Evolutionary conservation across 2,113 vertebrate genomes (phyloP), one percentile per base, ranked within the genome.

Genomic region (Petroica traversi): DNA sequence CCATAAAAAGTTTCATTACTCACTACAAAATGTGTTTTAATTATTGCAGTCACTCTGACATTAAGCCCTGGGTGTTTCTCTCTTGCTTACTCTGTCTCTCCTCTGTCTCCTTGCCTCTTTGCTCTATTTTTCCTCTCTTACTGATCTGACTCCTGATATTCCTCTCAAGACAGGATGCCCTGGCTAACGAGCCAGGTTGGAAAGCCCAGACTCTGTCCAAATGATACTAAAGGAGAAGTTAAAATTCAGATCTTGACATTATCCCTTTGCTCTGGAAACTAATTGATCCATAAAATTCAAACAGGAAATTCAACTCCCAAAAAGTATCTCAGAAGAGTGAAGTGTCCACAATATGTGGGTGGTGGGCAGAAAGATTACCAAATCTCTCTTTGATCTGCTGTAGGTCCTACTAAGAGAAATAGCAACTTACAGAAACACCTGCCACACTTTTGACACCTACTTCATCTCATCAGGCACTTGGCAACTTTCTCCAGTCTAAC

Each of bases 1-100:
- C 88, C 93, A 95, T 97, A 97, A 97, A 97, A 97, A 83, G 93
- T 96, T 91, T 95, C 95, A 95, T 91, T 96, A 94, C 80, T 96
- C 57, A 95, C 88, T 96, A 76, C 76, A 88, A 90, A 89, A 91
- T 75, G 78, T 67, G 75, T 76, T 88, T 97, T 83, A 94, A 97
- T 96, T 95, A 96, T 91, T 95, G 86, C 84, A 96, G 85, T 89
- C 59, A 2, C 78, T 95, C 82, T 93, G 88, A 97, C 36, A 83
- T 59, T 72, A 95, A 91, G 83, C 93, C 61, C 88, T 93, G 92
- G 59, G 89, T 96, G 91, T 95, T 96, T 93, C 81, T 95, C 68
- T 92, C 75, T 81, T 84, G 80, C 86, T 87, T 40, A 67, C 64
- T 86, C 78, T 87, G 64, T 82, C 61, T 90, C 78, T 89, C 59